Conservation (phyloP, 2,113 vertebrate species). For the Prunella himalayana region DNA sequence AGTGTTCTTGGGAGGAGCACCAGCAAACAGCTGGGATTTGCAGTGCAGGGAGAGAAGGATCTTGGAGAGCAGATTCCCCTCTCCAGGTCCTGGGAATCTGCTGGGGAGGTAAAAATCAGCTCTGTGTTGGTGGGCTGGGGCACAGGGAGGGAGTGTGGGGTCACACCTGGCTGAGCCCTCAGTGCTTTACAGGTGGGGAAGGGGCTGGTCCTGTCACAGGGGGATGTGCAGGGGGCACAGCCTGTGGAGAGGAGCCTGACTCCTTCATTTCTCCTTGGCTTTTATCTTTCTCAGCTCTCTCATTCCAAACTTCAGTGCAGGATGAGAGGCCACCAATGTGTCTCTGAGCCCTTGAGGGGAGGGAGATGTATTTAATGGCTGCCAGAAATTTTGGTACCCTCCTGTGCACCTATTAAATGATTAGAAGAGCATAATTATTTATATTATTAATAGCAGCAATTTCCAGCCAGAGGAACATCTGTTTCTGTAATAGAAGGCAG, state of each 20-base stretch:
- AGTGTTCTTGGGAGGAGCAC: not conserved
- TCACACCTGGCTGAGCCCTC: not conserved
- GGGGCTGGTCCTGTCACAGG: not conserved
- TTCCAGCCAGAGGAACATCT: slow-evolving; percentile 16
- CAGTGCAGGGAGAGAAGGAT: not conserved
- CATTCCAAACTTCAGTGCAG: not conserved
- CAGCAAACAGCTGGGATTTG: not conserved
- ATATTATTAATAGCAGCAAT: slow-evolving; percentile 43
- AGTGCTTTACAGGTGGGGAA: not conserved
- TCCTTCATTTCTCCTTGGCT: not conserved
- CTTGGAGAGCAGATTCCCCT: not conserved
- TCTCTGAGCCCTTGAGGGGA: not conserved
- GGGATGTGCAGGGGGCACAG: not conserved
- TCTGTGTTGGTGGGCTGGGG: not conserved
- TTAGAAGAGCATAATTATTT: slow-evolving; percentile 36
- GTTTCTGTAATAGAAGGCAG: slow-evolving; percentile 29
- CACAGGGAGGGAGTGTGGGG: accelerated
- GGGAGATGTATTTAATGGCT: not conserved
- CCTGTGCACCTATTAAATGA: slow-evolving; percentile 30
- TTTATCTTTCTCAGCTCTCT: not conserved
- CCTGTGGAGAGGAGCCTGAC: not conserved
- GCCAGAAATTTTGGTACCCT: not conserved
- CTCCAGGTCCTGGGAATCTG: not conserved
- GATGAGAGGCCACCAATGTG: not conserved
- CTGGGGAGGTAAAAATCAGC: not conserved